These are phyloP conservation scores for Sinosuthora webbiana DNA, from an alignment of 2,113 vertebrate species.

Conservation along the genomic window DNA sequence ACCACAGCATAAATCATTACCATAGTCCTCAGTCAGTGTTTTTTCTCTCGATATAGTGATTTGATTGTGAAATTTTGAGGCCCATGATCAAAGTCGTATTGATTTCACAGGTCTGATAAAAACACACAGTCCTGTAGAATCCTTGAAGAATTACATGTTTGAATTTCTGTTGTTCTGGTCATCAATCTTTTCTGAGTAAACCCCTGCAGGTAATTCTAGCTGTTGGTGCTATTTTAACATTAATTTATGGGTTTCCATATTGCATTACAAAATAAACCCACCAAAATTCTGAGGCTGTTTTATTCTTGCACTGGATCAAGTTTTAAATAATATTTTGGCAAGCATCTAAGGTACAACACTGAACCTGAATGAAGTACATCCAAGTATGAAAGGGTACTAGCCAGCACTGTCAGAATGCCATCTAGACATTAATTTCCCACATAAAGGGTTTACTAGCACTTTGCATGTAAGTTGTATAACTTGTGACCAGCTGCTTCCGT, in stretches of 20 bases:
- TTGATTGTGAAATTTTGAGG: not conserved
- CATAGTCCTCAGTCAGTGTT: not conserved
- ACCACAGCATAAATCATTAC: not conserved
- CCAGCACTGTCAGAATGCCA: conserved; percentile 3
- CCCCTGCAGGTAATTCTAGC: not conserved
- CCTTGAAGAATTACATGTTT: not conserved
- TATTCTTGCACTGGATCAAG: not conserved
- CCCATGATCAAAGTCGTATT: not conserved
- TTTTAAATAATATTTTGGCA: not conserved
- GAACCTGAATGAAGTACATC: not conserved
- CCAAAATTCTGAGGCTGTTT: not conserved
- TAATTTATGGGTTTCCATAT: not conserved
- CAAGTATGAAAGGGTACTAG: not conserved
- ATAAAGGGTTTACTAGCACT: conserved; percentile 50
- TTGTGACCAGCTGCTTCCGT: conserved; percentile 69
- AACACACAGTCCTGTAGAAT: not conserved
- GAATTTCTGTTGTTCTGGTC: not conserved
- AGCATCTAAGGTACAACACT: not conserved
- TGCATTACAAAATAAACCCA: not conserved
- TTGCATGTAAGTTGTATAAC: conserved; percentile 62
- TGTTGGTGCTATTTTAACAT: not conserved
- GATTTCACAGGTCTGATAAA: not conserved
- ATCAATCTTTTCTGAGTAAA: not conserved
- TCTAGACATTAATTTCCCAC: conserved; percentile 26
- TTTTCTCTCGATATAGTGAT: not conserved